Base-by-base conservation (phyloP, 2,888 invertebrate species). In the Diadegma fenestrale region DNA sequence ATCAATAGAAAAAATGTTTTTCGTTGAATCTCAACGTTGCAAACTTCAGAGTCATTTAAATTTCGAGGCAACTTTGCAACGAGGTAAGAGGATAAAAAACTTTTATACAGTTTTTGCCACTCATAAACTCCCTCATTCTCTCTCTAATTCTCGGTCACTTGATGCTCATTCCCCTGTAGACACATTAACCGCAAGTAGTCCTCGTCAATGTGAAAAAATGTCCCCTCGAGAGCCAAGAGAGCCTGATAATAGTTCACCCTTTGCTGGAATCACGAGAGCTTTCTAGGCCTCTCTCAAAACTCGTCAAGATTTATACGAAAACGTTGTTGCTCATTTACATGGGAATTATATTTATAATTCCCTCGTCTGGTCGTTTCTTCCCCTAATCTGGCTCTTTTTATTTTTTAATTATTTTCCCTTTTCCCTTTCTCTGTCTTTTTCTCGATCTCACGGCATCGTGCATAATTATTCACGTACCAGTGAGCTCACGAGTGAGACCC, bases 401-500 rank as follows among this genome's bases (percentile, higher is more conserved):
- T 54, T 54, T 26, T 58, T 58, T 58, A 26, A 26, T 58, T 58
- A 58, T 58, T 26, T 58, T 58, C 30, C 45, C 61, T 10, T 45
- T 33, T 61, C 30, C 30, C 54, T 51, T n/a, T 64, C 45, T 69
- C 48, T 26, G 19, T 41, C 51, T n/a, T 26, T 17, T 33, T 66
- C 66, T 41, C 68, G 68, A 78, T 68, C 54, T 79, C 75, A 45
- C 75, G 76, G 80, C 37, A 76, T 37, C 64, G 61, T 81, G 45
- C 45, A 72, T 85, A 82, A 78, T 81, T 75, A 79, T 61, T 51
- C 79, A 81, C 78, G 75, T 82, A 64, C 71, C 71, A 75, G 66
- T 58, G 85, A 85, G 71, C 79, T 76, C 66, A 71, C 68, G 73
- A 79, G 69, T 45, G 77, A 72, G 61, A 72, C 37, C 63, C 48